Evolutionary conservation across 2,797 vertebrate species (phyloP).

Genomic region (Sphenopsis melanotis): DNA sequence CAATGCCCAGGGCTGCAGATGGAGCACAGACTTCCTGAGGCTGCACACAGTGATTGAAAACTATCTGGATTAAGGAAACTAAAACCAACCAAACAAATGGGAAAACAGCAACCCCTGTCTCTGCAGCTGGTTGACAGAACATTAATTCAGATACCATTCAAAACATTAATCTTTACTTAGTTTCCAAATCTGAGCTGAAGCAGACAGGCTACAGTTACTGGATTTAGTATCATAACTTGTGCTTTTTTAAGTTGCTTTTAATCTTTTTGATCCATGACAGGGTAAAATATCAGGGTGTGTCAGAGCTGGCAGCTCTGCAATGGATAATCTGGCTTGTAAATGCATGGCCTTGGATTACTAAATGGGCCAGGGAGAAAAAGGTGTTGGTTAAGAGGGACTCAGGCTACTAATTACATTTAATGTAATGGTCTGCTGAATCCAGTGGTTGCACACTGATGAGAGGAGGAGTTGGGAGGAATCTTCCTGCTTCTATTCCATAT

Average conservation of each 20-base stretch:
- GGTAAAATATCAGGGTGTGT: background rate
- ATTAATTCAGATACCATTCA: background rate
- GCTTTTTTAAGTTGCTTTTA: slow-evolving; percentile 10
- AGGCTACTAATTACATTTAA: background rate
- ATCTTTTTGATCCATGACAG: slow-evolving; percentile 22
- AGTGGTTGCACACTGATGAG: background rate
- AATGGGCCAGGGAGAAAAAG: background rate
- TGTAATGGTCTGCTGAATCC: background rate
- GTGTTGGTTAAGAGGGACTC: background rate
- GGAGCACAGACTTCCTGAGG: background rate
- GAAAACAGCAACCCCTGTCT: background rate
- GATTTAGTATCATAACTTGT: background rate
- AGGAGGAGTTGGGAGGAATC: background rate
- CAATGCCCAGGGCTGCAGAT: background rate
- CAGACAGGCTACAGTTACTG: background rate
- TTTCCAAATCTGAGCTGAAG: slow-evolving; percentile 23
- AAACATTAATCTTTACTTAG: slow-evolving; percentile 28
- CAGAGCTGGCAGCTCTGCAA: background rate
- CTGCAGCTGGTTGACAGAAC: background rate
- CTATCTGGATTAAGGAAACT: background rate
- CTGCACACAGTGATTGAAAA: background rate
- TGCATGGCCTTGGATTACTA: background rate
- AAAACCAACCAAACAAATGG: background rate
- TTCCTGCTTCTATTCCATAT: background rate
- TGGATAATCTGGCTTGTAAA: background rate